Evolutionary conservation across 2,113 vertebrate species (phyloP).

Genomic region (Oryzias celebensis): DNA sequence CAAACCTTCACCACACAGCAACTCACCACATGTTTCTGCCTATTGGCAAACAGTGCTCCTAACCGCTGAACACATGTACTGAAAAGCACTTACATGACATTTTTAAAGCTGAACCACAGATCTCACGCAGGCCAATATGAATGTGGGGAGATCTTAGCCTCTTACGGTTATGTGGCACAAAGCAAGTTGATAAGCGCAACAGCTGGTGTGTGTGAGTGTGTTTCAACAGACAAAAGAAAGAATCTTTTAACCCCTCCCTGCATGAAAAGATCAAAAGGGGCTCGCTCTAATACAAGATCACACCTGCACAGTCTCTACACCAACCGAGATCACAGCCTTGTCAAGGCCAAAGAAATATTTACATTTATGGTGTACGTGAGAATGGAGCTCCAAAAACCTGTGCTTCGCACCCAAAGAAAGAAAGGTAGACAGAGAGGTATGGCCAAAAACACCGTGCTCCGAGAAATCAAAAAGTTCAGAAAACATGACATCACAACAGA

Average conservation of each 20-base stretch:
- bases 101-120: slow-evolving; percentile 2
- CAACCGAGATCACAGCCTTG: slow-evolving; percentile 26
- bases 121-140: slow-evolving; percentile 2
- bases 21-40: slow-evolving; percentile 34
- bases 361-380: background rate
- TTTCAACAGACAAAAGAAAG: slow-evolving; percentile 21
- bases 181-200: slow-evolving; percentile 14
- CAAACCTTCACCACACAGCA: slow-evolving; percentile 41
- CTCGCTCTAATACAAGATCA: slow-evolving; percentile 39
- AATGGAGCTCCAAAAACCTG: background rate
- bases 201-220: slow-evolving; percentile 16
- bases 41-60: slow-evolving; percentile 28
- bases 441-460: slow-evolving; percentile 55
- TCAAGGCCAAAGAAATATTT: slow-evolving; percentile 5
- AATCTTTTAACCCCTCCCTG: slow-evolving; percentile 50
- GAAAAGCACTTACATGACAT: slow-evolving; percentile 25
- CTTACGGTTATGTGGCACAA: slow-evolving; percentile 37
- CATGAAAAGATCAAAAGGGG: slow-evolving; percentile 53
- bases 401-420: slow-evolving; percentile 28
- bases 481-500: slow-evolving; percentile 53
- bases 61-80: slow-evolving; percentile 30
- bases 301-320: slow-evolving; percentile 37
- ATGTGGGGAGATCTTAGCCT: slow-evolving; percentile 8
- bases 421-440: slow-evolving; percentile 28
- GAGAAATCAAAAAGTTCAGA: slow-evolving; percentile 48